Evolutionary conservation across 92 coral and sea anemone genomes (phyloP), one percentile per base, ranked within the genome.

Genomic region (Porites lobata): DNA sequence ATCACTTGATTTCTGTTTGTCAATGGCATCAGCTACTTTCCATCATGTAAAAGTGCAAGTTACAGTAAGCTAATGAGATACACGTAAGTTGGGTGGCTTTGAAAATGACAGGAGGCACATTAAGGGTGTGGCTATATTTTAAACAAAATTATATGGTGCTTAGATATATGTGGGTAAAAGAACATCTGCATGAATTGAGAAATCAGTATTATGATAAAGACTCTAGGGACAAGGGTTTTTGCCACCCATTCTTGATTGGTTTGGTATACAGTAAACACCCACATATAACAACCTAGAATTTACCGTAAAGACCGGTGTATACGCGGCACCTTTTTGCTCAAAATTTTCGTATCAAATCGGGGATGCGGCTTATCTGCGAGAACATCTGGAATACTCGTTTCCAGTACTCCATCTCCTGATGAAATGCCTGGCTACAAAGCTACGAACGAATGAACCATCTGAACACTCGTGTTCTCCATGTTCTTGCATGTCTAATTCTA

Each of bases 271-370:
- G 65, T 59, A 59, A 29, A 29, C 32, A 29, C 32, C 32, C 32
- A 29, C 32, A 29, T 29, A 29, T 29, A 29, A 29, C 32, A 64
- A 64, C 68, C 32, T 29, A 29, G 32, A 29, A 29, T 29, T 29
- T 70, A 70, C 75, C 26, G 75, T 70, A 72, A 72, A 72, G 9
- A 72, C 77, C 58, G 43, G 77, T 29, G 58, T 72, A 72, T 72
- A 72, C 29, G 77, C 77, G 21, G 77, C 77, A 72, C 77, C 50
- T 72, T 72, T 72, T 29, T 72, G 77, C 77, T 72, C 15, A 72
- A 32, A 72, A 15, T 72, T 47, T 72, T 72, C 8, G 12, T 15
- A 38, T 50, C 15, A 47, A 72, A 72, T 72, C 22, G 50, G 56
- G 50, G 77, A n/a, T 72, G 59, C 29, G 77, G 77, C 77, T 72